Base-by-base conservation (phyloP, 2,797 vertebrate genomes). In the Epinephelus coioides region DNA sequence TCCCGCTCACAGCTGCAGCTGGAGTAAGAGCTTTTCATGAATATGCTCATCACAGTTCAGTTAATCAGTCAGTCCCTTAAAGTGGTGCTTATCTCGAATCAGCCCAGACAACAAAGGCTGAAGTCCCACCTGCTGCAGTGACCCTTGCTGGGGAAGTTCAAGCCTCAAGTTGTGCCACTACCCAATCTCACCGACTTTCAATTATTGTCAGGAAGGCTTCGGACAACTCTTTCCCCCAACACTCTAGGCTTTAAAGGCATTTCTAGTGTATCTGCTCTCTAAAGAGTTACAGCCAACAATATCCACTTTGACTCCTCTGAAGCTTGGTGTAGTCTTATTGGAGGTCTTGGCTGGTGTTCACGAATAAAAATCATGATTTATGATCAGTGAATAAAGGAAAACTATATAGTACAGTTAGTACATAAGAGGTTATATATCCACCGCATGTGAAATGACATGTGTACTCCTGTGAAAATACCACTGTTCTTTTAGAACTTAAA, bases 41-140 rank as follows among this genome's bases (percentile, higher is more conserved):
- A 90, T 84, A 85, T 70, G 82, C 82, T 87, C 79, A 81, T 88
- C 78, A 79, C 79, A 76, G 67, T 76, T 69, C 68, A 79, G 73
- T 79, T 76, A 61, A 83, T 88, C 82, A 84, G 80, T 71, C 65
- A 60, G 77, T 14, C 47, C 27, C 54, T 51, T 46, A 64, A 84
- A 83, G 78, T 64, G 59, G 43, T 59, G 57, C 78, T 89, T 62
- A 67, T 86, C 78, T 43, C 62, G 38, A 75, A 83, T 82, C 79
- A 84, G 64, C 56, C 57, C 54, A 69, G 76, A 88, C 69, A 80
- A 77, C 62, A 76, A 78, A 76, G 60, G 56, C 61, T 73, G 43
- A 68, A 53, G 60, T 56, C 68, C 68, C 74, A 73, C 78, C 65
- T 78, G 70, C 73, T 73, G 64, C 30, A 79, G 70, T 81, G 75